phyloP scores from a whole-genome alignment of 2,113 vertebrate genomes.

The Menidia beryllina region DNA sequence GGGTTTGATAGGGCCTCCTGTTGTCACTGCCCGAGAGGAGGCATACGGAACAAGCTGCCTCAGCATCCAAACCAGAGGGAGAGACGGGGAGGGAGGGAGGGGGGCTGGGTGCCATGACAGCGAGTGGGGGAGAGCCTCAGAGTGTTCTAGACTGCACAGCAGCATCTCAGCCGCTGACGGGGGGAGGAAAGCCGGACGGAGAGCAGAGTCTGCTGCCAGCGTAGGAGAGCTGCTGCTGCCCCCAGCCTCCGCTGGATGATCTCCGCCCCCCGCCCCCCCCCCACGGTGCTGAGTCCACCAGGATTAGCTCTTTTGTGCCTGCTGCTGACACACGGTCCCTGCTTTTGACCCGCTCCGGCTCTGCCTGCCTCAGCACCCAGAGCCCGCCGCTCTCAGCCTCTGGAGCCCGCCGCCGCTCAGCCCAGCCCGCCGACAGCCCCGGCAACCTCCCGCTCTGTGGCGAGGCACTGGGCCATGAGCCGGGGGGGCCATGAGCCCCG shows the following conservation, averaged over 20 bases:
- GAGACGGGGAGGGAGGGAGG: slow-evolving; percentile 48
- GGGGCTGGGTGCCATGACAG: slow-evolving; percentile 40
- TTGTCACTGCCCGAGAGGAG: slow-evolving; percentile 60
- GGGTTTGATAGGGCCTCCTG: slow-evolving; percentile 22
- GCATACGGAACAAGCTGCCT: slow-evolving; percentile 78
- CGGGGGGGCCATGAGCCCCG: slow-evolving; percentile 96
- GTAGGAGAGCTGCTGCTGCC: slow-evolving; percentile 31
- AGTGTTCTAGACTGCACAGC: slow-evolving; percentile 59
- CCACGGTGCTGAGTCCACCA: slow-evolving; percentile 24
- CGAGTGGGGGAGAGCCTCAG: slow-evolving; percentile 46
- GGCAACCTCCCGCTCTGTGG: slow-evolving; percentile 24
- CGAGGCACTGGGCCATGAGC: slow-evolving; percentile 87
- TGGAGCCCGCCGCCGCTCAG: too few species aligned
- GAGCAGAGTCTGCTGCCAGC: slow-evolving; percentile 15
- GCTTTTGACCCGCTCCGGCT: slow-evolving; percentile 23
- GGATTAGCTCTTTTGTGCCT: slow-evolving; percentile 54
- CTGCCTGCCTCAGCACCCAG: slow-evolving; percentile 3
- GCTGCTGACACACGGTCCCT: slow-evolving; percentile 35
- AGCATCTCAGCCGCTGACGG: slow-evolving; percentile 37
- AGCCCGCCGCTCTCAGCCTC: background rate
- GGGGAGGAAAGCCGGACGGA: slow-evolving; percentile 30
- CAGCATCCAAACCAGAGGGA: slow-evolving; percentile 68
- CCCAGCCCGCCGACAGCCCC: too few species aligned
- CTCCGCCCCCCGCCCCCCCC: slow-evolving; percentile 9
- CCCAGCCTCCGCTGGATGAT: slow-evolving; percentile 19